phyloP scores from a whole-genome alignment of 1,140 invertebrate species.

The Ylistrum balloti region DNA sequence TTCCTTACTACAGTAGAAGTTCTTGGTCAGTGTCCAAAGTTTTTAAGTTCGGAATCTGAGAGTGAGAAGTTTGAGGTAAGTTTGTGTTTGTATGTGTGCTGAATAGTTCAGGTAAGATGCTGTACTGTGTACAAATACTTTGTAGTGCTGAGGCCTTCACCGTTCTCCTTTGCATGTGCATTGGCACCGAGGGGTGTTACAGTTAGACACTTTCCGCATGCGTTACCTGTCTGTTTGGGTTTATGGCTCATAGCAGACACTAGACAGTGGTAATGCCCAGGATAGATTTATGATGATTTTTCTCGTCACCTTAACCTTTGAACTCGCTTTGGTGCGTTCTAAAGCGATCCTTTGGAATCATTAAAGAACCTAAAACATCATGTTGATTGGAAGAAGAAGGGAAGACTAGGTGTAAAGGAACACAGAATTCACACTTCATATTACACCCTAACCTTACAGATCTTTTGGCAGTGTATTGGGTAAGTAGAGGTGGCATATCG shows the following conservation, averaged over 20 bases:
- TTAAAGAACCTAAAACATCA: conserved; percentile 18
- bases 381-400: neutral
- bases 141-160: neutral
- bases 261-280: neutral
- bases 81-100: neutral
- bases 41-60: neutral
- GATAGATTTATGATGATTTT: neutral
- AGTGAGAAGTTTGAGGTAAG: neutral
- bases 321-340: conserved; percentile 9
- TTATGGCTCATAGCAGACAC: neutral
- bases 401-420: neutral
- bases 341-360: neutral
- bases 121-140: neutral
- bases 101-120: neutral
- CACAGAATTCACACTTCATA: conserved; percentile 13
- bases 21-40: neutral
- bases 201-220: too few relatives aligned
- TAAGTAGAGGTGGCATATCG: neutral
- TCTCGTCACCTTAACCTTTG: conserved; percentile 22
- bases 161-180: neutral
- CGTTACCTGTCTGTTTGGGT: too few relatives aligned
- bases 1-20: conserved; percentile 7
- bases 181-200: neutral
- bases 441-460: neutral
- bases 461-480: neutral